Base-by-base conservation (phyloP, 2,888 invertebrate species). In the Gerris lacustris region DNA sequence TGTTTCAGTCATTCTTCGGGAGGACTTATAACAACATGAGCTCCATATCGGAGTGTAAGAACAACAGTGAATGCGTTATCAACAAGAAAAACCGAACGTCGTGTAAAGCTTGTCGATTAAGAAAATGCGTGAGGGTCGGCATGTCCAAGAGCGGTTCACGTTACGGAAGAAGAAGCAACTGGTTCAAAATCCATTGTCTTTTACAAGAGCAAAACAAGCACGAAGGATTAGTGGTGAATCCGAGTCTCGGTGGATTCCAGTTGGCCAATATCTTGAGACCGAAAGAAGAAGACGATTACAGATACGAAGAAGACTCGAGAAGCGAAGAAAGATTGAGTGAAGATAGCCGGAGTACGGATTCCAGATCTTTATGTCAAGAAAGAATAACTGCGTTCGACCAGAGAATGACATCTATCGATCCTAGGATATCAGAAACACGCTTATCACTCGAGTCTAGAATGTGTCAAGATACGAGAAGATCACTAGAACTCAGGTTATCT, bases 61-160 rank as follows among this genome's bases (percentile, higher is more conserved):
- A 93, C 83, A 93, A 92, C 79, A 91, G 92, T 6, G 88, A 90
- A 76, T 94, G 94, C 81, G 90, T 92, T 77, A 94, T 94, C 80
- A 93, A 93, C 82, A 93, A 94, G 83, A 55, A 55, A 55, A 94
- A 93, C 81, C 86, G 94, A 71, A 94, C 94, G 5, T 91, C 93
- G 1, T 94, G 94, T 83, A 94, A 94, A 80, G 91, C 93, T 4
- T 94, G 94, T 79, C 85, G 94, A 6, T 83, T 94, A 76, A 84
- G 92, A 75, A 94, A 94, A 81, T 94, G 94, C 77, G 84, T 94
- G 11, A 80, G 89, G 75, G 94, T 94, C 64, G 94, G 94, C 70
- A 94, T 94, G 94, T 92, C 92, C 43, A 94, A 94, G 81, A 91
- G 91, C 70, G 93, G 94, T 11, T 94, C 94, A 0, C 85, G 94